Conservation (phyloP, 2,888 invertebrate species). For the Drosophila bunnanda region DNA sequence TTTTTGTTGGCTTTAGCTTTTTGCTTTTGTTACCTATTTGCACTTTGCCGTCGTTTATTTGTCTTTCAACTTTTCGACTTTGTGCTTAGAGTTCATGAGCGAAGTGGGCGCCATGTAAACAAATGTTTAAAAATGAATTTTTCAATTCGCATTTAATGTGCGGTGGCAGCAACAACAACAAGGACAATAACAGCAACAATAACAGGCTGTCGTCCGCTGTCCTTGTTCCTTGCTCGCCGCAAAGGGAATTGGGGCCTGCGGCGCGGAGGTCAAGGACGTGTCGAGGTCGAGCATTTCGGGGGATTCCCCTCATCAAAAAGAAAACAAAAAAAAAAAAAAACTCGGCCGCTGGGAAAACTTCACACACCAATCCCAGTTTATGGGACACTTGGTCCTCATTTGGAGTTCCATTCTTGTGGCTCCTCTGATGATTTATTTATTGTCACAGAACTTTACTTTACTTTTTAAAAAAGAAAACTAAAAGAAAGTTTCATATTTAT, state of each 20-base stretch:
- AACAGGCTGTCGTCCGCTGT: conserved; percentile 8
- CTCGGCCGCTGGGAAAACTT: conserved; percentile 29
- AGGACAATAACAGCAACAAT: conserved; percentile 24
- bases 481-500: neutral
- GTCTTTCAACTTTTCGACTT: conserved; percentile 74
- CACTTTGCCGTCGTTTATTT: conserved; percentile 67
- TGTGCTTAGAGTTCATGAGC: conserved; percentile 69
- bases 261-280: conserved; percentile 41
- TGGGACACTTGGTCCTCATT: conserved; percentile 37
- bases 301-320: neutral
- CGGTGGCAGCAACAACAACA: conserved; percentile 23
- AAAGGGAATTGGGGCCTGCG: conserved; percentile 20
- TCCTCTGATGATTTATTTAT: conserved; percentile 31
- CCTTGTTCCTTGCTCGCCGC: conserved; percentile 6
- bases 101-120: conserved; percentile 53
- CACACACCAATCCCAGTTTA: conserved; percentile 13
- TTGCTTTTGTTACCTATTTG: conserved; percentile 61
- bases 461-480: neutral
- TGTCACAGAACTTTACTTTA: neutral
- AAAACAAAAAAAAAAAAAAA: neutral
- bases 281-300: conserved; percentile 21
- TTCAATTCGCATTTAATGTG: conserved; percentile 62
- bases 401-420: conserved; percentile 18
- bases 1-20: conserved; percentile 12
- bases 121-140: conserved; percentile 73